Base-by-base conservation (phyloP, 2,888 invertebrate species). In the Amphipoea oculea region DNA sequence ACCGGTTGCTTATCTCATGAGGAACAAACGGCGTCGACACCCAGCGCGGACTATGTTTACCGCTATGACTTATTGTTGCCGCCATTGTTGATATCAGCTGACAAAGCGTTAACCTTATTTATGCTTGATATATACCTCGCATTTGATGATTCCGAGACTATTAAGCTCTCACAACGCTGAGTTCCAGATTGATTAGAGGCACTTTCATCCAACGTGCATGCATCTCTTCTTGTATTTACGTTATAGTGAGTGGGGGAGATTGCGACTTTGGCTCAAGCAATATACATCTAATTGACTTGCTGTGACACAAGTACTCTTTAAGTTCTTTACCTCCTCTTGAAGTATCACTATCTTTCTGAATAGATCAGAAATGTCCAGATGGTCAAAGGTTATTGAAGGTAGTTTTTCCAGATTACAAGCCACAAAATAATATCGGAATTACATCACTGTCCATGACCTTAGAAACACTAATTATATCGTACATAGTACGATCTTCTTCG, bases 181-280 rank as follows among this genome's bases (percentile, higher is more conserved):
- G 29, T n/a, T 68, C 17, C n/a, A n/a, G n/a, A 67, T 29, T 29
- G 29, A 29, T 29, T 29, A 29, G 29, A 29, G 7, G 45, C 23
- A 45, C 17, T 67, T 67, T 45, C 45, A 67, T 67, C n/a, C 67
- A 67, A 45, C 67, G n/a, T 45, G n/a, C 45, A 67, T 45, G 45
- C 67, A 67, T 45, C 67, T 67, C n/a, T 45, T 45, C 67, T 67
- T n/a, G n/a, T 67, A 45, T 67, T 67, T n/a, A 45, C n/a, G 14
- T 67, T 67, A 67, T 14, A n/a, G 42, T 45, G 45, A n/a, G 14
- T 29, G 67, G 45, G n/a, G 67, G 67, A 67, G 67, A 67, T 67
- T 45, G 45, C n/a, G n/a, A 29, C 45, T 67, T 67, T 45, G n/a
- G 45, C 67, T n/a, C 45, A 14, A 67, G 45, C 67, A 67, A n/a